Evolutionary conservation across 1,140 invertebrate species (phyloP), one percentile per base, ranked within the genome.

Genomic region (Halyomorpha halys): DNA sequence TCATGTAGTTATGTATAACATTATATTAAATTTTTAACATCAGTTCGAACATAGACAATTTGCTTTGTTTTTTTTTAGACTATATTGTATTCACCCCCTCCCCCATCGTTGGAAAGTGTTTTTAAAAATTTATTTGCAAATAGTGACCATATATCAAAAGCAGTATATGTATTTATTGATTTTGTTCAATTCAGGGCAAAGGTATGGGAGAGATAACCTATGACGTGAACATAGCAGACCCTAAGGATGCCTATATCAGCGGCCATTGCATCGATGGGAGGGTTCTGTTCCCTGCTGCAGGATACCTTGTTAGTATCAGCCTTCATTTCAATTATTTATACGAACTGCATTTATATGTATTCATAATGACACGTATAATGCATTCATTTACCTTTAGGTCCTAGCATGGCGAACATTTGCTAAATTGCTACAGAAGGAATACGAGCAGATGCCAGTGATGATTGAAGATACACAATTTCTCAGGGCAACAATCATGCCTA

Each of bases 241-340:
- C 83, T 65, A 82, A 84, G 9, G 86, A 96, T 73, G 76, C 84
- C 45, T 95, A 86, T 76, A 78, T 91, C 54, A 74, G 82, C 39
- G 95, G 94, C 19, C 95, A 99, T 73, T 82, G 82, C n/a, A 96
- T 98, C 71, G 95, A 98, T 77, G 95, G 94, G 15, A 82, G 94
- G 72, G 80, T 96, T 30, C 76, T 99, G 3, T 98, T 93, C 77
- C 96, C 96, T 13, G 95, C 94, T 54, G 97, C 95, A 49, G 95
- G 94, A 14, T 97, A 98, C 72, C 78, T 98, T 76, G 83, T 84
- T 72, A 75, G 75, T 71, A 53, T 56, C 19, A 56, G 13, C 11
- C 11, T 39, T 13, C 34, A 6, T 39, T 11, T 39, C 13, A 30
- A 3, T 4, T 30, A 30, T 39, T 30, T 30, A 4, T 30, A 4